These are phyloP conservation scores for Darevskia nairensis DNA, from an alignment of 2,797 vertebrate species.

Conservation along the genomic window DNA sequence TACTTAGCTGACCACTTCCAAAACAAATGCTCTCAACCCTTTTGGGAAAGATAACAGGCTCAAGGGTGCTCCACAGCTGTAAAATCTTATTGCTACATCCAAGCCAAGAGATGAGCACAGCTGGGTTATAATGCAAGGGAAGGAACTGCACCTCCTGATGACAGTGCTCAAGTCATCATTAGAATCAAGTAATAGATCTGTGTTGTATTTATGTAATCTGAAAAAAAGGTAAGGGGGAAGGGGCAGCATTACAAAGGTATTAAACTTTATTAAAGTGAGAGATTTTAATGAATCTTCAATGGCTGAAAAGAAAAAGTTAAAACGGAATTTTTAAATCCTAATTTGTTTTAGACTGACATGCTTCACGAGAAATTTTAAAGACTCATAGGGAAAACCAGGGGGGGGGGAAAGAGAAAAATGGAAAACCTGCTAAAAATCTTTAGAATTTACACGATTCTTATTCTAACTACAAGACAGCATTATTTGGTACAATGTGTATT, in stretches of 20 bases:
- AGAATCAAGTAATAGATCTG: conserved; percentile 73
- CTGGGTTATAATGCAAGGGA: conserved; percentile 55
- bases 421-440: conserved; percentile 83
- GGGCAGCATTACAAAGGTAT: conserved; percentile 65
- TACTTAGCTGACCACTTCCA: conserved; percentile 67
- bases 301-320: conserved; percentile 77
- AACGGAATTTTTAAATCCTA: conserved; percentile 74
- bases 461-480: conserved; percentile 89
- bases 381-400: conserved; percentile 74
- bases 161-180: conserved; percentile 68
- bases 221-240: conserved; percentile 48
- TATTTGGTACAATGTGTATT: conserved; percentile 96
- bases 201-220: conserved; percentile 53
- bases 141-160: conserved; percentile 74
- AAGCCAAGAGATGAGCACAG: conserved; percentile 72
- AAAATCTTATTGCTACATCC: conserved; percentile 79
- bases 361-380: conserved; percentile 78
- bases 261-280: conserved; percentile 78
- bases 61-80: conserved; percentile 74
- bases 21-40: conserved; percentile 67
- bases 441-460: conserved; percentile 88
- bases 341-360: conserved; percentile 79
- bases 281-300: conserved; percentile 77
- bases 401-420: conserved; percentile 57
- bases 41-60: conserved; percentile 68